These are phyloP conservation scores for Whitmania pigra DNA, from an alignment of 1,140 invertebrate species.

Conservation along the genomic window DNA sequence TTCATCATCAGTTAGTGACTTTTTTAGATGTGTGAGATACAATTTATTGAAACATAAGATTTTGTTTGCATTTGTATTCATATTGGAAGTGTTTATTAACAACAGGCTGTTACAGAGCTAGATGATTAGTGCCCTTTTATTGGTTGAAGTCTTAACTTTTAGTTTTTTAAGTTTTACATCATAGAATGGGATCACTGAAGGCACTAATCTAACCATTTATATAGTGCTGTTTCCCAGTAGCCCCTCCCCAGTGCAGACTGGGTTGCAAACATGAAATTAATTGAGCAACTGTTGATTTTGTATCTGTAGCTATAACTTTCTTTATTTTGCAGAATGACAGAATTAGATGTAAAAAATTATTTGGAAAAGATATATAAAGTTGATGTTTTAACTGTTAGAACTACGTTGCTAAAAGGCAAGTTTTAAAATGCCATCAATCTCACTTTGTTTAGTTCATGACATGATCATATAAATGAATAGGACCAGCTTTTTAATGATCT, in stretches of 20 bases:
- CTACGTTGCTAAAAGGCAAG: slow-evolving; percentile 28
- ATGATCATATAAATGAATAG: background rate
- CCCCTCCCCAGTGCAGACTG: too few relatives aligned
- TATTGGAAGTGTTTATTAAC: too few relatives aligned
- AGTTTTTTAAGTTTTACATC: too few relatives aligned
- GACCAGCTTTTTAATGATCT: background rate
- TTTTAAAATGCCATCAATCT: slow-evolving; percentile 38
- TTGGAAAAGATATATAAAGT: slow-evolving; percentile 86
- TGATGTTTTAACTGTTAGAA: slow-evolving; percentile 55
- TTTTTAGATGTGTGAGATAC: background rate
- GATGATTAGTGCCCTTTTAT: too few relatives aligned
- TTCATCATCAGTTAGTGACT: slow-evolving; percentile 53
- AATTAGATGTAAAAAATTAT: slow-evolving; percentile 75
- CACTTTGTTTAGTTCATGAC: background rate
- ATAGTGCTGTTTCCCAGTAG: too few relatives aligned
- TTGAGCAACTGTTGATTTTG: too few relatives aligned
- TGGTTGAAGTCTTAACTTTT: background rate
- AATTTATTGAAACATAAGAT: too few relatives aligned
- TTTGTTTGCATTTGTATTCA: too few relatives aligned
- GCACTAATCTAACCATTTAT: background rate
- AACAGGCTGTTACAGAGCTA: too few relatives aligned
- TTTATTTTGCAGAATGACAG: slow-evolving; percentile 55
- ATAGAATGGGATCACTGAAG: background rate
- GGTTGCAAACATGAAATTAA: too few relatives aligned
- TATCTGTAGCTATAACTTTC: too few relatives aligned